Conservation (phyloP, 1,140 invertebrate genomes). For the Eriocheir sinensis region DNA sequence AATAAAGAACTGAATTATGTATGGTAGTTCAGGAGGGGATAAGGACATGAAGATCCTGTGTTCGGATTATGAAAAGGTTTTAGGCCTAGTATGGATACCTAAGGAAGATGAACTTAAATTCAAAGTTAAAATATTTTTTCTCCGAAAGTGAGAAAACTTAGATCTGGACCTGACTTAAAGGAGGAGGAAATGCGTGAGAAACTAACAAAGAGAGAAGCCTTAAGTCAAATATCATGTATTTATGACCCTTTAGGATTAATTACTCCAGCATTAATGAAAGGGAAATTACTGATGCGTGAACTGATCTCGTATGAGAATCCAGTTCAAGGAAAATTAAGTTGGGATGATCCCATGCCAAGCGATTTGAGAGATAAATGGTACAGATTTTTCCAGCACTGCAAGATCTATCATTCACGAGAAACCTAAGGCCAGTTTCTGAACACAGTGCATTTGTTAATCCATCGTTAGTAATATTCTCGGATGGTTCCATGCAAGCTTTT, state of each 20-base stretch:
- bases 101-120: slow-evolving; percentile 52
- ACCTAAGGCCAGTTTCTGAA: not conserved
- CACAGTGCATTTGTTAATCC: slow-evolving; percentile 38
- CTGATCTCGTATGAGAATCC: not conserved
- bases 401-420: slow-evolving; percentile 23
- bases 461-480: slow-evolving; percentile 41
- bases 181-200: not conserved
- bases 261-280: slow-evolving; percentile 16
- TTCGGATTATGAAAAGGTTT: slow-evolving; percentile 33
- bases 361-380: not conserved
- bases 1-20: slow-evolving; percentile 55
- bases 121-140: slow-evolving; percentile 52
- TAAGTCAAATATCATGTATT: slow-evolving; percentile 17
- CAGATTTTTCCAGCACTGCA: slow-evolving; percentile 24
- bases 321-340: not conserved
- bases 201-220: slow-evolving; percentile 1
- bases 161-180: slow-evolving; percentile 1
- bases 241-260: slow-evolving; percentile 59
- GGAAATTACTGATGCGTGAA: not conserved
- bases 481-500: slow-evolving; percentile 48
- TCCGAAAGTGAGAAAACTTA: not conserved
- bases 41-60: not conserved
- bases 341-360: not conserved
- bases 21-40: not conserved
- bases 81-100: slow-evolving; percentile 44